Evolutionary conservation across 2,797 vertebrate species (phyloP).

Genomic region (Diceros bicornis): DNA sequence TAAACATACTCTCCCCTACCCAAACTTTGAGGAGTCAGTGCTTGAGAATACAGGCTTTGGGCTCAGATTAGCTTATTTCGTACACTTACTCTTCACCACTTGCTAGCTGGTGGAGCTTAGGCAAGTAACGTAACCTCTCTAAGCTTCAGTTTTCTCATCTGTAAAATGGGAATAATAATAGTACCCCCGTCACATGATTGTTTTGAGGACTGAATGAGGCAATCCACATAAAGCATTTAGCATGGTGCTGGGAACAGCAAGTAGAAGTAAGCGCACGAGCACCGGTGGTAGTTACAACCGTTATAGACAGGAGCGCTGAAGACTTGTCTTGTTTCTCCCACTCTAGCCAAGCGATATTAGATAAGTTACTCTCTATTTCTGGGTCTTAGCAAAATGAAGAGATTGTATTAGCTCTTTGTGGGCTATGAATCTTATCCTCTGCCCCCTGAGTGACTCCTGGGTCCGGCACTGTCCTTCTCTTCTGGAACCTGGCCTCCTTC

Average conservation of each 20-base stretch:
- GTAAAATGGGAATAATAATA: not conserved
- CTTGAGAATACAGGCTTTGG: not conserved
- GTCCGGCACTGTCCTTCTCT: not conserved
- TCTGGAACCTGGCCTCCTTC: not conserved
- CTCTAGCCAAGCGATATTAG: not conserved
- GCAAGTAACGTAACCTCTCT: not conserved
- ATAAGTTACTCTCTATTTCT: not conserved
- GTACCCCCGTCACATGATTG: fast-evolving
- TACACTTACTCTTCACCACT: not conserved
- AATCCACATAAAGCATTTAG: not conserved
- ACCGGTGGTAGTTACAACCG: not conserved
- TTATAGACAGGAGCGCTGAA: not conserved
- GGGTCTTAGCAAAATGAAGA: not conserved
- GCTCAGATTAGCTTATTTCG: not conserved
- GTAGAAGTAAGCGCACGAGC: not conserved
- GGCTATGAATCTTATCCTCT: not conserved
- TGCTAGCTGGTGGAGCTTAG: not conserved
- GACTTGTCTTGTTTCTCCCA: not conserved
- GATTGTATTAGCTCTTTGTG: not conserved
- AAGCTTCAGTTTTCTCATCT: not conserved
- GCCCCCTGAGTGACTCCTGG: not conserved
- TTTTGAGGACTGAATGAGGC: not conserved
- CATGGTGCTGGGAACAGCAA: not conserved
- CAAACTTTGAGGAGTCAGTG: not conserved
- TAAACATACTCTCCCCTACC: not conserved